Conservation (phyloP, 2,797 vertebrate species). For the Crocidura indochinensis region DNA sequence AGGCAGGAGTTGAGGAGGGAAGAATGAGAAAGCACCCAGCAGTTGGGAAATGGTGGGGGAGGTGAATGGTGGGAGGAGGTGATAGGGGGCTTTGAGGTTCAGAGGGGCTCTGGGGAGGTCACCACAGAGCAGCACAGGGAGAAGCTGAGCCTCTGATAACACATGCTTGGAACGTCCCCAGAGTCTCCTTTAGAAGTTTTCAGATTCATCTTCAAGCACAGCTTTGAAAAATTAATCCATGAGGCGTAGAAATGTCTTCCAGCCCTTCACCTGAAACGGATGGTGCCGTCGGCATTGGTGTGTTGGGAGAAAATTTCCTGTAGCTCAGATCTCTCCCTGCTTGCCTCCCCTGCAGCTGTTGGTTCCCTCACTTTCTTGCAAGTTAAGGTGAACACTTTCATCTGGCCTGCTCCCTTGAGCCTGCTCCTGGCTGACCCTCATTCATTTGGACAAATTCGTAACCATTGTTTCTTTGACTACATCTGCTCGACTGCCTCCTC, state of each 20-base stretch:
- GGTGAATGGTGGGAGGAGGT: too few relatives aligned
- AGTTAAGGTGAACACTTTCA: neutral
- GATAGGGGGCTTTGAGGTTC: neutral
- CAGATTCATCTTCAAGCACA: constrained; percentile 86
- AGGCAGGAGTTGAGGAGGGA: constrained; percentile 1
- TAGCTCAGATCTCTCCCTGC: constrained; percentile 41
- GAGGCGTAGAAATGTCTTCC: constrained; percentile 82
- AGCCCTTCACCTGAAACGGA: constrained; percentile 72
- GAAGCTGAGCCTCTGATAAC: constrained; percentile 79
- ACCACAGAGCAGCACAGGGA: constrained; percentile 76
- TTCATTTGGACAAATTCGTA: neutral
- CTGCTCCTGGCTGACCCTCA: constrained; percentile 22
- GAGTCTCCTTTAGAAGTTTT: constrained; percentile 86
- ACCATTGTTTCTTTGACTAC: neutral
- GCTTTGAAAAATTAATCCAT: constrained; percentile 80
- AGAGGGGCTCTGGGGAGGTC: constrained; percentile 57
- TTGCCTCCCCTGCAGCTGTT: too few relatives aligned
- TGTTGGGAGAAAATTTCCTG: constrained; percentile 71
- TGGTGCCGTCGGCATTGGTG: constrained; percentile 78
- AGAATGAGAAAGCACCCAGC: constrained; percentile 53
- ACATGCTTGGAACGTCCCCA: constrained; percentile 83
- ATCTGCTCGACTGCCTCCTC: neutral
- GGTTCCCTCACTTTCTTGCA: neutral
- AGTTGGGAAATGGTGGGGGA: neutral
- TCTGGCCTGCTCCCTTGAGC: constrained; percentile 19